Evolutionary conservation across 2,888 invertebrate species (phyloP).

Genomic region (Pachydiplax longipennis): DNA sequence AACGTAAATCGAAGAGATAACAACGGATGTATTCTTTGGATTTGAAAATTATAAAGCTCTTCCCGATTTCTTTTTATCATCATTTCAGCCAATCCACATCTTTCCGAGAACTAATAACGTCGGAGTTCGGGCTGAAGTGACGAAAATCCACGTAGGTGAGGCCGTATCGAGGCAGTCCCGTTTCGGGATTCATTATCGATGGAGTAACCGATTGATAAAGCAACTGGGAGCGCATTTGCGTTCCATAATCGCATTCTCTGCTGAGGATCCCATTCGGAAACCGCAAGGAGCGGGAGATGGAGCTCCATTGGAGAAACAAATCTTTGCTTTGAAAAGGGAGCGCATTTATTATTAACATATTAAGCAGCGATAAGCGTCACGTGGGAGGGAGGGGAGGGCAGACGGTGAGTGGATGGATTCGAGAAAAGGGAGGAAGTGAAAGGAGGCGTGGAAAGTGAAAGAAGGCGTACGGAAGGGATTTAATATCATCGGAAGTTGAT

Average conservation of each 20-base stretch:
- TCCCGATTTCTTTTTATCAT: not conserved
- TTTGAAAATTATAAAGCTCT: not conserved
- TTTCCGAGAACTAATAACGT: not conserved
- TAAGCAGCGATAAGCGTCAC: not conserved
- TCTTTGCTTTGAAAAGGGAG: not conserved
- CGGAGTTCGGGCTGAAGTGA: not conserved
- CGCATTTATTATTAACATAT: constrained; percentile 29
- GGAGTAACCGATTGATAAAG: not conserved
- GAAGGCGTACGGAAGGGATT: not conserved
- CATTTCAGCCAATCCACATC: not conserved
- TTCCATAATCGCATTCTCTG: not conserved
- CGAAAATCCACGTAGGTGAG: not conserved
- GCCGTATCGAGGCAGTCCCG: not conserved
- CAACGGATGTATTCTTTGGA: not conserved
- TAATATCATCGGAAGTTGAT: no score
- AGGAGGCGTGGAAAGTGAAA: not conserved
- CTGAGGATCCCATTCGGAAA: not conserved
- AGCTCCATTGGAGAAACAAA: not conserved
- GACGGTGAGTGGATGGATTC: not conserved
- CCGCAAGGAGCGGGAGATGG: not conserved
- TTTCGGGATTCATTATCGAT: not conserved
- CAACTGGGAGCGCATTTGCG: not conserved
- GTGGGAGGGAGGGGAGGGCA: not conserved
- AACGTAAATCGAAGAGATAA: no score
- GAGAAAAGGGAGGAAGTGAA: not conserved